Conservation (phyloP, 2,113 vertebrate genomes). For the Eptatretus burgeri region DNA sequence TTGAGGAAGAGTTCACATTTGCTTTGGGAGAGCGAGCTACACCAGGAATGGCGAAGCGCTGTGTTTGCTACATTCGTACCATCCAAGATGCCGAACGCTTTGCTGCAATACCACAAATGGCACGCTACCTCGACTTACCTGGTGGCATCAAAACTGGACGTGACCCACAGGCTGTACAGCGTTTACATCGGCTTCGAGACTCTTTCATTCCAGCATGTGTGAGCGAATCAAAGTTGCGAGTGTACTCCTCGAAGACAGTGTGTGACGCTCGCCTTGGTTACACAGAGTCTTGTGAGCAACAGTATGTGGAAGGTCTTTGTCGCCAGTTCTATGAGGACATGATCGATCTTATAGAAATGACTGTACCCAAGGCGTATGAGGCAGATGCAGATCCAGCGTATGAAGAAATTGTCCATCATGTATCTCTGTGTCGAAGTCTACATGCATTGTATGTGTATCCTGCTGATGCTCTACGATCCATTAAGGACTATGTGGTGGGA, state of each 20-base stretch:
- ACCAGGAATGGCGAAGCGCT: conserved; percentile 68
- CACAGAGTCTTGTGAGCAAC: conserved; percentile 72
- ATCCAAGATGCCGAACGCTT: conserved; percentile 88
- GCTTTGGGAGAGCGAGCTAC: conserved; percentile 86
- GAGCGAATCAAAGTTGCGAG: conserved; percentile 63
- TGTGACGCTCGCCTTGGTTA: conserved; percentile 96
- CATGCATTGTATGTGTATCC: conserved; percentile 55
- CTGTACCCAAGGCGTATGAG: conserved; percentile 86
- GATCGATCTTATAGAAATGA: conserved; percentile 94
- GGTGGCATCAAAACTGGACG: conserved; percentile 18
- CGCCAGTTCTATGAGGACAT: conserved; percentile 98
- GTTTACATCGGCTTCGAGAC: conserved; percentile 64
- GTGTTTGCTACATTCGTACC: conserved; percentile 94
- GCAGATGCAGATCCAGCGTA: conserved; percentile 59
- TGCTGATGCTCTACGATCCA: conserved; percentile 44
- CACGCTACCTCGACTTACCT: conserved; percentile 66
- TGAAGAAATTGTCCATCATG: conserved; percentile 72
- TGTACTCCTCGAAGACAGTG: conserved; percentile 83
- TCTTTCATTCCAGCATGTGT: conserved; percentile 90
- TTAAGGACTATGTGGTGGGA: conserved; percentile 52
- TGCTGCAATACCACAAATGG: conserved; percentile 69
- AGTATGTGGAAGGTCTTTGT: conserved; percentile 85
- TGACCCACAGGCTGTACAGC: conserved; percentile 67
- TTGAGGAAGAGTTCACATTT: conserved; percentile 91
- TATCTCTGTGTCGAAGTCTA: conserved; percentile 58